Base-by-base conservation (phyloP, 2,113 vertebrate genomes). In the Lanius ludovicianus region DNA sequence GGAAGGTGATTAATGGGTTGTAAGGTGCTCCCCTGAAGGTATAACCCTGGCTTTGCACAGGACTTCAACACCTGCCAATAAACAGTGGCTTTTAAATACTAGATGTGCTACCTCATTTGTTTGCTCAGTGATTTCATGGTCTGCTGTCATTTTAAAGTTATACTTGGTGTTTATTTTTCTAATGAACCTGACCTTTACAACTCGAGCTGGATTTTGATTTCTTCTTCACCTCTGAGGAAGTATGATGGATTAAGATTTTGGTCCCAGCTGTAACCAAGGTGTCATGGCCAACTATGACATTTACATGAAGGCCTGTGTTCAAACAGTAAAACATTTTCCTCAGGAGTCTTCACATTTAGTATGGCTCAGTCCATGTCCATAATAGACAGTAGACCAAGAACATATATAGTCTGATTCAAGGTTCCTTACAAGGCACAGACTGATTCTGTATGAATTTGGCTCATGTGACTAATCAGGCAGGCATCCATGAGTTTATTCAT, bases 171-270 rank as follows among this genome's bases (percentile, higher is more conserved):
- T 84, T 90, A 31, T 69, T 90, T 89, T 88, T 49, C 60, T 90
- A 44, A 75, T 16, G 11, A 90, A 81, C 42, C 47, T 89, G 73
- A 89, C 44, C 80, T 84, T 90, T 84, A 56, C 0, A 2, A 41
- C 31, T 7, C 49, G 69, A 89, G 12, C 15, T 92, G 84, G 21
- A 81, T 71, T 93, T 89, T 67, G 60, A 24, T 84, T 88, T 90
- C 56, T 17, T 86, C 33, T 86, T 81, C 19, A 44, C 27, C 56
- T 84, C 52, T 56, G 9, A 11, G 35, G 20, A 81, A 59, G 27
- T 33, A 46, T 19, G 56, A 50, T 6, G 63, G 49, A 33, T 57
- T 63, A 77, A 81, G 60, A 64, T 71, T 89, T 81, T 75, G 33
- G 30, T 74, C 42, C 25, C 37, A 35, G 52, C 22, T 91, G 35